Evolutionary conservation across 1,140 invertebrate species (phyloP).

Genomic region (Metaphire vulgaris): DNA sequence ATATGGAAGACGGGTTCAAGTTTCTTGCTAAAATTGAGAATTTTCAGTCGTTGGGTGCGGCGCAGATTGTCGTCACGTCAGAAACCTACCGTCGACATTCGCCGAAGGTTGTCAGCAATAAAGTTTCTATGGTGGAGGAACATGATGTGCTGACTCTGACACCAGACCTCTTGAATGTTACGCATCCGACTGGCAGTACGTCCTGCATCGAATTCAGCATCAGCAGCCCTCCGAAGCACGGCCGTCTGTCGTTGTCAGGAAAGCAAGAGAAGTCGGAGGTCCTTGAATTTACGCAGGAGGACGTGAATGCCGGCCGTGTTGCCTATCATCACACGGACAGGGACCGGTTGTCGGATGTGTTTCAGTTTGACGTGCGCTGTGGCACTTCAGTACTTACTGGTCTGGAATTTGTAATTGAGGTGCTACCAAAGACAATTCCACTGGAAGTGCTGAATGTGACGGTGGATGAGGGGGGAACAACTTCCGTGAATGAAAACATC

Average conservation of each 20-base stretch:
- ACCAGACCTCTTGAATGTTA: constrained; percentile 37
- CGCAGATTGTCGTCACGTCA: not conserved
- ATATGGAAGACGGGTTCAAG: constrained; percentile 39
- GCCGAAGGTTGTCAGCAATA: constrained; percentile 43
- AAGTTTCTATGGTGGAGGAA: constrained; percentile 37
- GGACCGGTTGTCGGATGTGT: constrained; percentile 58
- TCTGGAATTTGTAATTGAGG: constrained; percentile 53
- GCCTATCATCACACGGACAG: constrained; percentile 61
- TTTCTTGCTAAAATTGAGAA: constrained; percentile 36
- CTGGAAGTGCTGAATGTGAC: constrained; percentile 44
- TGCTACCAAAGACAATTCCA: constrained; percentile 48
- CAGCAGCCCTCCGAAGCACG: constrained; percentile 66
- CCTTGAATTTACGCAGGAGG: constrained; percentile 68
- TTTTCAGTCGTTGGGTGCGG: constrained; percentile 19
- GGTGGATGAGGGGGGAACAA: constrained; percentile 62
- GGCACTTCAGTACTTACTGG: constrained; percentile 60
- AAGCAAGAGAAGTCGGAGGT: constrained; percentile 11
- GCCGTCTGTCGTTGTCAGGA: constrained; percentile 53
- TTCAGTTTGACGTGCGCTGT: constrained; percentile 81
- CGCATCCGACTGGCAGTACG: constrained; percentile 36
- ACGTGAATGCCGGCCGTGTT: constrained; percentile 70
- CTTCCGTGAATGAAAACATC: constrained; percentile 47
- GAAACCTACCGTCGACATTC: constrained; percentile 35
- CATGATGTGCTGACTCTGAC: constrained; percentile 33
- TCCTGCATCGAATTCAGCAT: constrained; percentile 67